phyloP scores from a whole-genome alignment of 1,140 invertebrate genomes.

The Portunus trituberculatus region DNA sequence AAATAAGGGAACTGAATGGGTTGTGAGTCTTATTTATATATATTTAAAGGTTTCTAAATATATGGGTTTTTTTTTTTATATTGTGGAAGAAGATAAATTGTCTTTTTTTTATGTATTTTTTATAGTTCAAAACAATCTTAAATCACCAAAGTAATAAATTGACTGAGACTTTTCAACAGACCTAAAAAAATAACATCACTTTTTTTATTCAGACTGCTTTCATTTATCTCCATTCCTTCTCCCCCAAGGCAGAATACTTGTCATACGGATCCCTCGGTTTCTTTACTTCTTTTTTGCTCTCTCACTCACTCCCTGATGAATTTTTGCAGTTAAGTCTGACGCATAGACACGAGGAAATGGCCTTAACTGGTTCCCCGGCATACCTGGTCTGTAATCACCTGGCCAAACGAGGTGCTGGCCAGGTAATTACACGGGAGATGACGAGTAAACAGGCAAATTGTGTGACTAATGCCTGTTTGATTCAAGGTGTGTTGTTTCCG shows the following conservation, averaged over 20 bases:
- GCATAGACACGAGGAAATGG: background rate
- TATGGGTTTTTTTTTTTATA: too few species aligned
- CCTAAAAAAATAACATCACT: background rate
- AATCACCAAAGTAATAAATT: too few species aligned
- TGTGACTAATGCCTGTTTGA: constrained; percentile 7
- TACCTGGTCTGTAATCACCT: background rate
- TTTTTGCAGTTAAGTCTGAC: constrained; percentile 1
- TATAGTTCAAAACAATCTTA: too few species aligned
- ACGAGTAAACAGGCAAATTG: constrained; percentile 21
- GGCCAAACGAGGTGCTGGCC: background rate
- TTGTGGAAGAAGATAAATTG: too few species aligned
- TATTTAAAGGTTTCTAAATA: too few species aligned
- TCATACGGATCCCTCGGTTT: background rate
- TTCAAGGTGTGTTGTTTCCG: background rate
- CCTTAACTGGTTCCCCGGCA: background rate
- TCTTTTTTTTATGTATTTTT: too few species aligned
- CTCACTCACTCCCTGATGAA: background rate
- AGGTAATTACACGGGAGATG: constrained; percentile 3
- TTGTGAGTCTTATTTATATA: too few species aligned
- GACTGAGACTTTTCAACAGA: background rate
- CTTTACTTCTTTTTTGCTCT: background rate
- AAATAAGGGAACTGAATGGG: too few species aligned
- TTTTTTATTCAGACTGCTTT: background rate
- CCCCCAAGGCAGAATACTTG: background rate
- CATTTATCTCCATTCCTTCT: background rate